A percentile compares a stretch with the other conserved stretches of the same genome.
phyloP scores from a whole-genome alignment of 92 coral and sea anemone species.

The Heteractis magnifica region DNA sequence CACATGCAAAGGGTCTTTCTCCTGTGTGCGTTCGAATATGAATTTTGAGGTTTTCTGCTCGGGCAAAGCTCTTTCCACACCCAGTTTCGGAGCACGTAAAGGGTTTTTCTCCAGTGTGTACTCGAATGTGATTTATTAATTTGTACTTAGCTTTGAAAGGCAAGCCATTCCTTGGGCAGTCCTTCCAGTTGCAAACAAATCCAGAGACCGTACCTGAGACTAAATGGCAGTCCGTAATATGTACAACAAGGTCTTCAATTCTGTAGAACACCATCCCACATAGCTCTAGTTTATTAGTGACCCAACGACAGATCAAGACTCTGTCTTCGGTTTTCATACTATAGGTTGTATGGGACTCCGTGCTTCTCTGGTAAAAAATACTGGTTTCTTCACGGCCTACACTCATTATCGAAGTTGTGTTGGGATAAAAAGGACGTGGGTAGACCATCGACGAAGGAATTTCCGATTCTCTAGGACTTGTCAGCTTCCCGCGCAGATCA shows the following conservation, averaged over 20 bases:
- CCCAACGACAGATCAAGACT: constrained; percentile 85
- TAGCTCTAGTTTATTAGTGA: constrained; percentile 52
- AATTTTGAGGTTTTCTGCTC: constrained; percentile 95
- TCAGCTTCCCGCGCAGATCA: constrained; percentile 13
- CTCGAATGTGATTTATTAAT: constrained; percentile 91
- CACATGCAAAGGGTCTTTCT: constrained; percentile 95
- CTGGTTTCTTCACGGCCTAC: constrained; percentile 17
- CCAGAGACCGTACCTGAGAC: constrained; percentile 64
- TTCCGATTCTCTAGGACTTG: neutral
- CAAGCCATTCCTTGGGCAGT: constrained; percentile 85
- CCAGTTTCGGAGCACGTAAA: constrained; percentile 86
- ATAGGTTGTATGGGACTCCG: neutral
- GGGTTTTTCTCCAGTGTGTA: constrained; percentile 98
- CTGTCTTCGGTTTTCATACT: constrained; percentile 19
- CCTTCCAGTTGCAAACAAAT: constrained; percentile 92
- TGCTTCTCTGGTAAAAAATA: neutral
- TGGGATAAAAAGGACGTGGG: constrained; percentile 12
- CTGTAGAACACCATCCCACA: constrained; percentile 86
- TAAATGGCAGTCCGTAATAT: constrained; percentile 85
- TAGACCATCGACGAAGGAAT: constrained; percentile 42
- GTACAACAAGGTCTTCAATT: constrained; percentile 84
- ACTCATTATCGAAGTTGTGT: neutral
- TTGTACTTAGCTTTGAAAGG: constrained; percentile 99
- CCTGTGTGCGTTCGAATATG: constrained; percentile 96
- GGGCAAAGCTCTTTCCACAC: constrained; percentile 92